phyloP scores from a whole-genome alignment of 2,113 vertebrate species.

The Solea solea region DNA sequence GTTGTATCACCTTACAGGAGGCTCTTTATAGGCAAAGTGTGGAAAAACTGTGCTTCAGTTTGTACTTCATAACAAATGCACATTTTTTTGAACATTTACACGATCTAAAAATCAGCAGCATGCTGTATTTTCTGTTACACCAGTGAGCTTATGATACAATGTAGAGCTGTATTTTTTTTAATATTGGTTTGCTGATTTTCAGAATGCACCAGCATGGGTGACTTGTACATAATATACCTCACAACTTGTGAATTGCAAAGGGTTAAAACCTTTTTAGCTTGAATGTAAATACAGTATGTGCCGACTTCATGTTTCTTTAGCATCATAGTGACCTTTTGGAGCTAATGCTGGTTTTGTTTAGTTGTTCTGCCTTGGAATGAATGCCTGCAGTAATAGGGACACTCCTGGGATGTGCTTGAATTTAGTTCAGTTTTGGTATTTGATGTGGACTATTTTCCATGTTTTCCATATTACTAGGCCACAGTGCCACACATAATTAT shows the following conservation, averaged over 20 bases:
- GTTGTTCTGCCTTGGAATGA: conserved; percentile 12
- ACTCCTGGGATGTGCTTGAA: conserved; percentile 40
- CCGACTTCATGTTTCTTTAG: conserved; percentile 21
- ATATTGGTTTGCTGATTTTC: conserved; percentile 31
- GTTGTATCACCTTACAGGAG: background rate
- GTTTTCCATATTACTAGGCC: background rate
- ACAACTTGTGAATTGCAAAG: conserved; percentile 31
- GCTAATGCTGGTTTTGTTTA: background rate
- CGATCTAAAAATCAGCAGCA: conserved; percentile 4
- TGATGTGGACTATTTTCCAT: background rate
- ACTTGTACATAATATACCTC: conserved; percentile 67
- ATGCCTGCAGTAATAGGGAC: background rate
- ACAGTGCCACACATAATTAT: background rate
- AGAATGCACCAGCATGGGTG: conserved; percentile 62
- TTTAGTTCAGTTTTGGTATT: background rate
- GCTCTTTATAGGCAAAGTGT: background rate
- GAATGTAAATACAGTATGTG: conserved; percentile 60
- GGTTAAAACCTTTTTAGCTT: conserved; percentile 40
- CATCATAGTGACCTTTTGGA: conserved; percentile 2
- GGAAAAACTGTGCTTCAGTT: conserved; percentile 11
- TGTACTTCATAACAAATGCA: conserved; percentile 17
- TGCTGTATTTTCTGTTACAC: conserved; percentile 22
- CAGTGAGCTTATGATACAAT: conserved; percentile 27
- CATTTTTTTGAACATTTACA: conserved; percentile 36
- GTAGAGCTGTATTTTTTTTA: conserved; percentile 44